Evolutionary conservation across 2,888 invertebrate genomes (phyloP).

Genomic region (Dryobotodes eremita): DNA sequence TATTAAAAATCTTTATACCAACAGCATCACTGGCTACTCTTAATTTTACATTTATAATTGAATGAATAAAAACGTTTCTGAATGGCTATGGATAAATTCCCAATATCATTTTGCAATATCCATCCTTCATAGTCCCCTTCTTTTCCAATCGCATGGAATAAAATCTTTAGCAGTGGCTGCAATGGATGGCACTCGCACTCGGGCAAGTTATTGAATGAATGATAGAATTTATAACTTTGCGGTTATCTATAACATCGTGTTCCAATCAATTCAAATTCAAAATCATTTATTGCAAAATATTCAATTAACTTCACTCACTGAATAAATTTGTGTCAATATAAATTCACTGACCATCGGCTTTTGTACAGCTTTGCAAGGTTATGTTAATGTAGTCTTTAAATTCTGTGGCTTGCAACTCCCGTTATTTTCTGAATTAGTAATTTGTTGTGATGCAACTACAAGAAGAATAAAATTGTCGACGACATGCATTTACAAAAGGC

Average conservation of each 20-base stretch:
- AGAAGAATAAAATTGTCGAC: conserved; percentile 3
- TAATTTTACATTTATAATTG: neutral
- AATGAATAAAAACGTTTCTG: neutral
- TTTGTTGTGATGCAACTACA: conserved; percentile 31
- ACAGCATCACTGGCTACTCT: neutral
- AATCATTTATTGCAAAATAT: too few relatives aligned
- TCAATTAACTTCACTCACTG: conserved; percentile 52
- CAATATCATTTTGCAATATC: neutral
- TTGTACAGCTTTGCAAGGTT: conserved; percentile 31
- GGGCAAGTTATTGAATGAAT: conserved; percentile 40
- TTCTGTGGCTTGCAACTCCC: conserved; percentile 19
- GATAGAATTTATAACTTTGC: conserved; percentile 42
- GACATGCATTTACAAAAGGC: conserved; percentile 17
- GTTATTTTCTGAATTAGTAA: conserved; percentile 43
- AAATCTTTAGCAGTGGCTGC: conserved; percentile 14
- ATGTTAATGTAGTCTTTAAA: conserved; percentile 55
- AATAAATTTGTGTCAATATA: conserved; percentile 61
- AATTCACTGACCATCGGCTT: conserved; percentile 43
- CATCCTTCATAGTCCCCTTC: neutral
- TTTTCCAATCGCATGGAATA: neutral
- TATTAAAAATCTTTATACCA: neutral
- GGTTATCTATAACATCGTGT: conserved; percentile 47
- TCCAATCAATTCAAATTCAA: conserved; percentile 57
- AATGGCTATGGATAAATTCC: neutral
- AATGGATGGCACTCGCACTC: neutral